phyloP scores from a whole-genome alignment of 2,113 vertebrate species.

The Rhadina sibilatrix region DNA sequence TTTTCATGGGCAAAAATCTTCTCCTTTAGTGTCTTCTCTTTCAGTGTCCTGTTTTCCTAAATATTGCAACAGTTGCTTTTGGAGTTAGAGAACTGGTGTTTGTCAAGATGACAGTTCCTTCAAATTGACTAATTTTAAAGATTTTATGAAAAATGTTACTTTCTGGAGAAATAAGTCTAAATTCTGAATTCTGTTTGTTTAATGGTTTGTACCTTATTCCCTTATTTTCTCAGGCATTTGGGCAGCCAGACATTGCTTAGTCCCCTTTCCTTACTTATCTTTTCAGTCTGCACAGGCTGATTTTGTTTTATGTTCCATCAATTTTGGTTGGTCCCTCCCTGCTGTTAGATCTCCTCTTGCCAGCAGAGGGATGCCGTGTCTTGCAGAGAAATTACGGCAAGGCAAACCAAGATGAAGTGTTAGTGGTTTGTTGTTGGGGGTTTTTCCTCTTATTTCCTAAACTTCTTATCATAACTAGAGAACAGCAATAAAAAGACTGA shows the following conservation, averaged over 20 bases:
- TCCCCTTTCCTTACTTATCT: not conserved
- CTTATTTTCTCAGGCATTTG: not conserved
- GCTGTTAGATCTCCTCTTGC: not conserved
- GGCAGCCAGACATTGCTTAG: not conserved
- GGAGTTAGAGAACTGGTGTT: not conserved
- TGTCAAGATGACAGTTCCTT: not conserved
- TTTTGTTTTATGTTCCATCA: not conserved
- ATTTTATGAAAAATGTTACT: not conserved
- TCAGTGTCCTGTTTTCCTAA: not conserved
- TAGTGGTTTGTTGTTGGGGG: not conserved
- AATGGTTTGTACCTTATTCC: not conserved
- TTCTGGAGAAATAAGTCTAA: not conserved
- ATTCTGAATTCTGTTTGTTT: not conserved
- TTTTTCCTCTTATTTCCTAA: not conserved
- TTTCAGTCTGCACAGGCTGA: not conserved
- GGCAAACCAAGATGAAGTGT: not conserved
- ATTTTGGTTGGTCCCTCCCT: not conserved
- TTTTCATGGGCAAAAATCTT: not conserved
- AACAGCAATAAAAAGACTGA: not conserved
- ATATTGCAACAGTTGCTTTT: not conserved
- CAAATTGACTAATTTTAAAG: not conserved
- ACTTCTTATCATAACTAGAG: not conserved
- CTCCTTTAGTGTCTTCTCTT: not conserved
- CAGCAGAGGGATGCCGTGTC: slow-evolving; percentile 21
- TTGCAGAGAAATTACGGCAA: not conserved